These are phyloP conservation scores for Acrocephalus kingi DNA, from an alignment of 2,113 vertebrate species.

Conservation along the genomic window DNA sequence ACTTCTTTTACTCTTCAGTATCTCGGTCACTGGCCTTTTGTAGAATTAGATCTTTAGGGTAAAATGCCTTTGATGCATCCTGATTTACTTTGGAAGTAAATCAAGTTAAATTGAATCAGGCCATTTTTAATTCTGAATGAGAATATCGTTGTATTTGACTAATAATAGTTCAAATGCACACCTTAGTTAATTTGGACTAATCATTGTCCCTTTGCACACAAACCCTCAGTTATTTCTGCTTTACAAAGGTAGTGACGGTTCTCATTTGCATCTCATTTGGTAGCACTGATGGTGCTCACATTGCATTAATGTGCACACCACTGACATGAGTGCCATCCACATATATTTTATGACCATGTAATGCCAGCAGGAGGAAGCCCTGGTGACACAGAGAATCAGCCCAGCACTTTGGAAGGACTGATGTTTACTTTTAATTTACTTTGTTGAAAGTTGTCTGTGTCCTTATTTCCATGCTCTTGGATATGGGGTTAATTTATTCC, in stretches of 20 bases:
- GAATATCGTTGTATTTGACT: not conserved
- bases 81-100: conserved; percentile 6
- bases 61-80: not conserved
- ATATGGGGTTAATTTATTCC: conserved; percentile 72
- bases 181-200: conserved; percentile 29
- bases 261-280: not conserved
- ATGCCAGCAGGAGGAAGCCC: not conserved
- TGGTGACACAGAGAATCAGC: not conserved
- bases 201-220: not conserved
- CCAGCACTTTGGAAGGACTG: not conserved
- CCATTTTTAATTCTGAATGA: conserved; percentile 29
- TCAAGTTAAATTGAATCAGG: not conserved
- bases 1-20: not conserved
- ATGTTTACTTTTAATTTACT: conserved; percentile 65
- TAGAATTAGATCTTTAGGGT: not conserved
- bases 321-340: not conserved
- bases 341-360: not conserved
- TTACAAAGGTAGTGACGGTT: not conserved
- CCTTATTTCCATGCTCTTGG: conserved; percentile 68
- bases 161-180: not conserved
- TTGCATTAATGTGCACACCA: not conserved
- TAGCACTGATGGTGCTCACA: not conserved
- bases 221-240: not conserved
- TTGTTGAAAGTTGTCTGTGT: conserved; percentile 51
- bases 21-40: not conserved